Percentiles rank a stretch among this genome's conserved stretches.
Evolutionary conservation across 2,797 vertebrate genomes (phyloP).

Genomic region (Lithobates pipiens): DNA sequence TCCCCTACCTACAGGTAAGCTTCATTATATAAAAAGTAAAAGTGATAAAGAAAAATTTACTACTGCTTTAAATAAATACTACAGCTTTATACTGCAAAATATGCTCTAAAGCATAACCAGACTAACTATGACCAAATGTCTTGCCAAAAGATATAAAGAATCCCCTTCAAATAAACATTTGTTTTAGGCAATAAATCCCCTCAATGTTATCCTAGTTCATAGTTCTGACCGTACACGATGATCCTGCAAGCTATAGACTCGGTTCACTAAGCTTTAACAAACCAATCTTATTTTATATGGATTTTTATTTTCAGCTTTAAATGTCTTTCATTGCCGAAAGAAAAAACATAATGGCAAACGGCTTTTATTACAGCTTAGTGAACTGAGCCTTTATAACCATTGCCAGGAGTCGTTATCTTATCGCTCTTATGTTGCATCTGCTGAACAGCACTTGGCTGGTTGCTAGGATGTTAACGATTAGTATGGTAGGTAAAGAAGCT

Average conservation of each 20-base stretch:
- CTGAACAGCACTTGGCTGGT: neutral
- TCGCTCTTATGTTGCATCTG: neutral
- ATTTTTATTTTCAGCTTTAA: neutral
- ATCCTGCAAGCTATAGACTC: neutral
- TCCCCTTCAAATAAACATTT: too few relatives aligned
- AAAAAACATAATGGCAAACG: neutral
- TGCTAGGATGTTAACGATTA: neutral
- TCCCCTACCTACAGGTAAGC: too few relatives aligned
- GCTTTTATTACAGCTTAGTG: neutral
- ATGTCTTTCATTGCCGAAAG: neutral
- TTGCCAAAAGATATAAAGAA: too few relatives aligned
- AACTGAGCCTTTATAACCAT: neutral
- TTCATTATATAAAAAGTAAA: too few relatives aligned
- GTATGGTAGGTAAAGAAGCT: neutral
- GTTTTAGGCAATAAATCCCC: neutral
- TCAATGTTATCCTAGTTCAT: neutral
- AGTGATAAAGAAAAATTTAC: too few relatives aligned
- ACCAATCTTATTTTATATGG: neutral
- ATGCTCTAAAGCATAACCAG: too few relatives aligned
- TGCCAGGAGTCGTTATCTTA: neutral
- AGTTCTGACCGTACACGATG: neutral
- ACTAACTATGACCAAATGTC: too few relatives aligned
- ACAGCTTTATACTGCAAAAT: too few relatives aligned
- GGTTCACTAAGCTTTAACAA: too few relatives aligned
- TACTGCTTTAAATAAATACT: too few relatives aligned